Evolutionary conservation across 2,113 vertebrate species (phyloP), one percentile per base, ranked within the genome.

Genomic region (Phaethon lepturus): DNA sequence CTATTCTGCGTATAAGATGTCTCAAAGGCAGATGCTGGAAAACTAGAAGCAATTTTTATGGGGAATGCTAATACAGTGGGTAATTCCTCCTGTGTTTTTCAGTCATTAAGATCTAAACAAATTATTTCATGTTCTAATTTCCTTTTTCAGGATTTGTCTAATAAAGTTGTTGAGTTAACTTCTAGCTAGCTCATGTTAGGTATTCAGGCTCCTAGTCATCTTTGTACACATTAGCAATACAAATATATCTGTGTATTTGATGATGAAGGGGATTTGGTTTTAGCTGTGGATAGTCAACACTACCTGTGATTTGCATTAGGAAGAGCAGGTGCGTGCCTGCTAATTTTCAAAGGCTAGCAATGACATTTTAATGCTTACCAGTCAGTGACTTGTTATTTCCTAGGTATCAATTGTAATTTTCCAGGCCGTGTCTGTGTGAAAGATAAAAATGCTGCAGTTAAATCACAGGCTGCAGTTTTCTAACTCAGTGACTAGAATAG

Each of bases 271-370:
- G 15, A 26, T 82, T 73, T 49, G 28, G 42, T 55, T 97, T 96
- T 84, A 82, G 45, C 69, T 44, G 9, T 58, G 84, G 25, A 24
- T 62, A 91, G 63, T 73, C 45, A 67, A 20, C n/a, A 26, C 42
- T 86, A 64, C 52, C 88, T 74, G 82, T 85, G 40, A 6, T 94
- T 91, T 94, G 87, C 79, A 47, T 92, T 91, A 93, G 77, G 96
- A 96, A 93, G 86, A 97, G 64, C 92, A 96, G 93, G 71, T 96
- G 47, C 74, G 86, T 97, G 62, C 95, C 93, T 94, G 80, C 94
- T 97, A 42, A 78, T 97, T 97, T 97, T 94, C 67, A 92, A 84
- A 92, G 78, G 82, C 1, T 22, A 97, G 91, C 76, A 95, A 55
- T 96, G 68, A n/a, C 72, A 85, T 96, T 95, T 97, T 93, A 91